phyloP scores from a whole-genome alignment of 2,797 vertebrate species.

The Uromys caudimaculatus region DNA sequence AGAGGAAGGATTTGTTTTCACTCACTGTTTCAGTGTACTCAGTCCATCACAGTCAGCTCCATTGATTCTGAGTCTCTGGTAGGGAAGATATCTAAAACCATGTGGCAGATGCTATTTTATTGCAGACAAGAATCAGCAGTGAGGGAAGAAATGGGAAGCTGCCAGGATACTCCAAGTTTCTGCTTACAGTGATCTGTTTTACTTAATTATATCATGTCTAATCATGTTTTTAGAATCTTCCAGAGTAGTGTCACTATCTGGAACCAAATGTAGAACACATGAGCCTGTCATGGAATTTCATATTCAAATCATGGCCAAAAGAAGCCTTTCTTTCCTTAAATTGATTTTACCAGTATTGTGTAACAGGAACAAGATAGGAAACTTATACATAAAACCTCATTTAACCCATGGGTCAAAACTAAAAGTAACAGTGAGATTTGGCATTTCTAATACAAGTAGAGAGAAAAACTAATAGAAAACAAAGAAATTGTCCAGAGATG shows the following conservation, averaged over 20 bases:
- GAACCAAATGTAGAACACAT: no score
- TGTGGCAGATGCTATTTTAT: neutral
- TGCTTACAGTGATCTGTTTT: neutral
- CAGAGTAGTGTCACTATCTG: no score
- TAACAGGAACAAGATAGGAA: neutral
- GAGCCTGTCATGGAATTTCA: no score
- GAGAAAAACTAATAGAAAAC: neutral
- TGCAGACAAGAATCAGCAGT: neutral
- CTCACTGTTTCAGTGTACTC: neutral
- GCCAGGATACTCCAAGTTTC: neutral
- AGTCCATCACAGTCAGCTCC: neutral
- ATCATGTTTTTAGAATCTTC: neutral
- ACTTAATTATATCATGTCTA: neutral
- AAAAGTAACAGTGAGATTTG: neutral
- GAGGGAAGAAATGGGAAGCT: neutral
- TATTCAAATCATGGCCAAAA: neutral
- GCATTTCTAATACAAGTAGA: neutral
- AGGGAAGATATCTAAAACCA: neutral
- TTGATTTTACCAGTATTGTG: neutral
- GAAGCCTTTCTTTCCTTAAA: neutral
- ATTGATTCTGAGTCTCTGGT: neutral
- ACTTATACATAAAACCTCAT: neutral
- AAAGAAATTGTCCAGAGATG: neutral
- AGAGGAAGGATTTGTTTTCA: neutral
- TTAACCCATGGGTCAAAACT: neutral